phyloP scores from a whole-genome alignment of 1,140 invertebrate genomes.

The Coenobita brevimanus region DNA sequence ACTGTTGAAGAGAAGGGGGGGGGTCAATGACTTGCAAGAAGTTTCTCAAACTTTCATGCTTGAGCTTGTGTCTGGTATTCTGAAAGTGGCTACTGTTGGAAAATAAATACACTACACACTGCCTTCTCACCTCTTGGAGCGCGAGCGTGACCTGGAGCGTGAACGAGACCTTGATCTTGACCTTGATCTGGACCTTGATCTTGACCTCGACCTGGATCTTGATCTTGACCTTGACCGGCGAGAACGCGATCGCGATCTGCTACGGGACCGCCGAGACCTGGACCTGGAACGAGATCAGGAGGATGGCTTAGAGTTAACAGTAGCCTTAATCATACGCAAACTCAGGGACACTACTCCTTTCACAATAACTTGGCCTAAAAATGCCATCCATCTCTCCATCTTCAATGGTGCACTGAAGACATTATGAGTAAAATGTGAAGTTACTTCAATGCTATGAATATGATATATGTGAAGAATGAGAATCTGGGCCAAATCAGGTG shows the following conservation, averaged over 20 bases:
- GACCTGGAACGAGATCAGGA: slow-evolving; percentile 77
- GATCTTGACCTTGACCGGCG: slow-evolving; percentile 19
- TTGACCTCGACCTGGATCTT: slow-evolving; percentile 17
- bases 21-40: background rate
- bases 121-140: too few species aligned
- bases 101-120: too few species aligned
- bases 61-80: too few species aligned
- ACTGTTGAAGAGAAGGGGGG: background rate
- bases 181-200: slow-evolving; percentile 70
- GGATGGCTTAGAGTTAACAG: slow-evolving; percentile 72
- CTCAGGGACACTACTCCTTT: too few species aligned
- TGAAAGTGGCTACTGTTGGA: too few species aligned
- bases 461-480: too few species aligned
- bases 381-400: too few species aligned
- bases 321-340: background rate
- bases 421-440: too few species aligned
- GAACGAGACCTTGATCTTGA: slow-evolving; percentile 49
- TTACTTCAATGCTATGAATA: too few species aligned
- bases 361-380: too few species aligned
- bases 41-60: background rate
- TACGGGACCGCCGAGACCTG: slow-evolving; percentile 55
- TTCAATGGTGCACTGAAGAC: too few species aligned
- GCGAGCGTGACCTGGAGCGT: slow-evolving; percentile 45
- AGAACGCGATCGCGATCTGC: slow-evolving; percentile 18
- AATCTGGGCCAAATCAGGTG: too few species aligned